A percentile compares a stretch with the other conserved stretches of the same genome.
phyloP scores from a whole-genome alignment of 2,888 invertebrate genomes.

The Nephrotoma appendiculata region DNA sequence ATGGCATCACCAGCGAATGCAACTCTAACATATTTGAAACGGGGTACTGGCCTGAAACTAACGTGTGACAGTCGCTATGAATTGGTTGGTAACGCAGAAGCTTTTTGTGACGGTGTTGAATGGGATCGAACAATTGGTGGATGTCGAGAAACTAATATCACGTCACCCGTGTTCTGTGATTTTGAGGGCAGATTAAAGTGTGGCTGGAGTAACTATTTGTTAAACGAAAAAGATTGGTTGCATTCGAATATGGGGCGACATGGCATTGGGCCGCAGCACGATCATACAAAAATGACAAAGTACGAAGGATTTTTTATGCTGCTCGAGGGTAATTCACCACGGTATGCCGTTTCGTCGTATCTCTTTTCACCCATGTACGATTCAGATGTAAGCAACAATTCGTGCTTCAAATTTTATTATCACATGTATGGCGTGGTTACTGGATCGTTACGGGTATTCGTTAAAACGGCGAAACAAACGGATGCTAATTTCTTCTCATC shows the following conservation, averaged over 20 bases:
- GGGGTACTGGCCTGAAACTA: neutral
- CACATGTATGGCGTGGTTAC: neutral
- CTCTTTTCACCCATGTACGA: neutral
- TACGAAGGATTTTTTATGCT: conserved; percentile 3
- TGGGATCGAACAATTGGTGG: neutral
- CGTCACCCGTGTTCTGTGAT: neutral
- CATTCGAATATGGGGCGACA: neutral
- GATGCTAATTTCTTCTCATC: neutral
- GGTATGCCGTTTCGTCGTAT: neutral
- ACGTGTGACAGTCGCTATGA: neutral
- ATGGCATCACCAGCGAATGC: neutral
- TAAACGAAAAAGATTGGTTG: neutral
- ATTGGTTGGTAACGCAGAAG: neutral
- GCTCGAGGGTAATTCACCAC: neutral
- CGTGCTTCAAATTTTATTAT: neutral
- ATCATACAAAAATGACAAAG: neutral
- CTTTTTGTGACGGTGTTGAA: neutral
- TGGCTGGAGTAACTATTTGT: neutral
- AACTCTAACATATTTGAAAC: neutral
- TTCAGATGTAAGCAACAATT: neutral
- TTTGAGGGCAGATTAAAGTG: neutral
- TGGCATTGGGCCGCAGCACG: neutral
- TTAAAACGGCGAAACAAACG: neutral
- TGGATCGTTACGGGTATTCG: neutral
- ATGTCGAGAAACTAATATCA: neutral